These are phyloP conservation scores for Ferrisia virgata DNA, from an alignment of 2,888 invertebrate species.

Conservation along the genomic window DNA sequence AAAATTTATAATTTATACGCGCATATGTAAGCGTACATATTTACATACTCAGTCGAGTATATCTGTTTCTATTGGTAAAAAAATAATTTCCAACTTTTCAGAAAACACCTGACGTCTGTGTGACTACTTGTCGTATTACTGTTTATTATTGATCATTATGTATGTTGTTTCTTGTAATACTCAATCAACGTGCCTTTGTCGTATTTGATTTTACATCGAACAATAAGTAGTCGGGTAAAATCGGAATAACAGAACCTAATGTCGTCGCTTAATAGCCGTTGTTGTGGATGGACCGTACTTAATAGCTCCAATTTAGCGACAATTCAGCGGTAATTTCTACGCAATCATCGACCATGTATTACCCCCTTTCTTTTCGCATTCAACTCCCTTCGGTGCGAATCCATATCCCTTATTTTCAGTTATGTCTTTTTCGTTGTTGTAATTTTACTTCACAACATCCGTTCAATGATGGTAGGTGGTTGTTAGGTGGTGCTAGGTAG, in stretches of 20 bases:
- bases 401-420: slow-evolving; percentile 34
- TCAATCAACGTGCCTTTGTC: slow-evolving; percentile 23
- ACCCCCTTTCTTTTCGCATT: slow-evolving; percentile 27
- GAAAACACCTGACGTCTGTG: neutral
- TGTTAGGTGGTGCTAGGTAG: neutral
- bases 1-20: too few relatives aligned
- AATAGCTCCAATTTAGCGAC: slow-evolving; percentile 43
- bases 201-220: neutral
- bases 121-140: neutral
- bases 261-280: slow-evolving; percentile 10
- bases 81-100: neutral
- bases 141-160: neutral
- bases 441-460: neutral
- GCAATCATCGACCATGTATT: slow-evolving; percentile 44
- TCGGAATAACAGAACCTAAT: slow-evolving; percentile 15
- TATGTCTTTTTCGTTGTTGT: slow-evolving; percentile 18
- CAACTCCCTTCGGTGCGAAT: neutral
- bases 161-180: neutral
- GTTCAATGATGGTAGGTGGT: neutral
- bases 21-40: too few relatives aligned
- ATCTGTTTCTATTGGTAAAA: too few relatives aligned
- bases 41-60: too few relatives aligned
- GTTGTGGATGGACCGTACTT: slow-evolving; percentile 41
- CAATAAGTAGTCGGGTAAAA: neutral
- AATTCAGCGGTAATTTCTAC: slow-evolving; percentile 43